phyloP scores from a whole-genome alignment of 2,888 invertebrate species.

The Pardosa pseudoannulata region DNA sequence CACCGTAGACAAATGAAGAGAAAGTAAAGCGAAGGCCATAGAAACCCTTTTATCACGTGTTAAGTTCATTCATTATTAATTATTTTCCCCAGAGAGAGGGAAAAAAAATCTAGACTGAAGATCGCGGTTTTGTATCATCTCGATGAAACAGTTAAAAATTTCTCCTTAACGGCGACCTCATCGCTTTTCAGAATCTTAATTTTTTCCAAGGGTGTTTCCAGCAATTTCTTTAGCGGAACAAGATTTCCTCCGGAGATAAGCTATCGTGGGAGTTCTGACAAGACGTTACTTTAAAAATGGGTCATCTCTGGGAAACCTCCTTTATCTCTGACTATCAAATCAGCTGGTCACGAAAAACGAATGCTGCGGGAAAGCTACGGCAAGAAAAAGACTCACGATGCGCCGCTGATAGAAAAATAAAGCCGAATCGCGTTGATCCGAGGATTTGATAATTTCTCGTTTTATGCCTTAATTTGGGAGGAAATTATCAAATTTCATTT shows the following conservation, averaged over 20 bases:
- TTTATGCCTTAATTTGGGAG: constrained; percentile 5
- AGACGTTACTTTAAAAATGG: background rate
- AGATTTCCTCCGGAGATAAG: background rate
- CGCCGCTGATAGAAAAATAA: background rate
- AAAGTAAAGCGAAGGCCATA: too few species aligned
- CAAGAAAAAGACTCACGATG: background rate
- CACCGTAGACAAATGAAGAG: too few species aligned
- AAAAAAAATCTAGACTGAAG: too few species aligned
- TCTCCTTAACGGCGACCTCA: too few species aligned
- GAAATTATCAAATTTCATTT: background rate
- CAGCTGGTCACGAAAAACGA: background rate
- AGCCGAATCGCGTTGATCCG: background rate
- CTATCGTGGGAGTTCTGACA: background rate
- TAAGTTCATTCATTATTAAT: too few species aligned
- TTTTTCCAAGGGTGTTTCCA: background rate
- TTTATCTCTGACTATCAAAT: background rate
- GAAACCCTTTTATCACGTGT: too few species aligned
- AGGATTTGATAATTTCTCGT: background rate
- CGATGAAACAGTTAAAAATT: too few species aligned
- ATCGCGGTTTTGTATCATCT: too few species aligned
- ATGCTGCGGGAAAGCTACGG: too few species aligned
- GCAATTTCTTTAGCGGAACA: background rate
- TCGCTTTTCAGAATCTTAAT: too few species aligned
- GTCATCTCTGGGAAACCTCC: background rate
- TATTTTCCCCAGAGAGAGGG: too few species aligned